phyloP scores from a whole-genome alignment of 2,113 vertebrate genomes.

The Prunella fulvescens region DNA sequence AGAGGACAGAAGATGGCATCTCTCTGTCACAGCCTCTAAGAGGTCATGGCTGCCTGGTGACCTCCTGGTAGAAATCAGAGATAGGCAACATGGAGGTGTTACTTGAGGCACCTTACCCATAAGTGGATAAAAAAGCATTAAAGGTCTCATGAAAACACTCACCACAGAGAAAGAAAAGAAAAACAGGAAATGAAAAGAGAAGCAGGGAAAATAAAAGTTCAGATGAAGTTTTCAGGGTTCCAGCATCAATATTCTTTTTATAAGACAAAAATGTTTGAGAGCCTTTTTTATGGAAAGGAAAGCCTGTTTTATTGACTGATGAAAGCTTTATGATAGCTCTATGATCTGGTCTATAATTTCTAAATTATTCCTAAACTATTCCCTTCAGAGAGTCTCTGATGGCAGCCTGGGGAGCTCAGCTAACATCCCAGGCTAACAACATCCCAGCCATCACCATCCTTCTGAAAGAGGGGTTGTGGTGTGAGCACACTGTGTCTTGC shows the following conservation, averaged over 20 bases:
- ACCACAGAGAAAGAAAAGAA: background rate
- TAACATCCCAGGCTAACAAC: background rate
- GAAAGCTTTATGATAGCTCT: conserved; percentile 72
- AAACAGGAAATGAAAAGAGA: conserved; percentile 62
- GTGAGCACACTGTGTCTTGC: background rate
- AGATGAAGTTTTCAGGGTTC: conserved; percentile 61
- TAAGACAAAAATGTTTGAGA: conserved; percentile 12
- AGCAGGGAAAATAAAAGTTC: conserved; percentile 60
- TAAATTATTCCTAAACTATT: conserved; percentile 58
- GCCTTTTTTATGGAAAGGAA: conserved; percentile 61
- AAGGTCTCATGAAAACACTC: conserved; percentile 1
- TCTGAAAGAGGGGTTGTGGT: background rate
- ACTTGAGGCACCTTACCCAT: background rate
- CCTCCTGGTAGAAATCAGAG: background rate
- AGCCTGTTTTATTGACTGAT: conserved; percentile 70
- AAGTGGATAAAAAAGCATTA: conserved; percentile 40
- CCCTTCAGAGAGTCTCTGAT: background rate
- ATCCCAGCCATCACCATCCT: background rate
- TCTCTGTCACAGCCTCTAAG: background rate
- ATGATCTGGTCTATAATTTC: conserved; percentile 68
- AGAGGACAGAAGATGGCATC: background rate
- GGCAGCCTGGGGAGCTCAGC: background rate
- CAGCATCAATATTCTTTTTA: conserved; percentile 68
- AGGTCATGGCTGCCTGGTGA: background rate
- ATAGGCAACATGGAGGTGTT: background rate